A percentile compares a stretch with the other conserved stretches of the same genome.
phyloP scores from a whole-genome alignment of 2,888 invertebrate genomes.

The Salpingus planirostris region DNA sequence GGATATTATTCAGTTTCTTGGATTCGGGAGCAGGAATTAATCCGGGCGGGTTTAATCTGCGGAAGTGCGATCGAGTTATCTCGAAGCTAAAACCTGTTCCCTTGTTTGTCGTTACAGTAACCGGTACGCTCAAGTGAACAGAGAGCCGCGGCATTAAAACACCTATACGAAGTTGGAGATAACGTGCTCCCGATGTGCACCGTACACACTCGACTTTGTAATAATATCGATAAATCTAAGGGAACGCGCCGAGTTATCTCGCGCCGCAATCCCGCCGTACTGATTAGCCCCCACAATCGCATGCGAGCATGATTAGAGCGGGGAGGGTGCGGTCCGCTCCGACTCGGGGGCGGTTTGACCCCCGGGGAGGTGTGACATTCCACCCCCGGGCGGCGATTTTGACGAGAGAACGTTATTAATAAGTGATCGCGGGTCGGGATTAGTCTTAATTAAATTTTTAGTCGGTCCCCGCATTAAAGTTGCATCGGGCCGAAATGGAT shows the following conservation, averaged over 20 bases:
- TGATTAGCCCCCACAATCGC: no score
- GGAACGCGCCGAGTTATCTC: neutral
- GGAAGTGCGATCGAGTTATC: constrained; percentile 27
- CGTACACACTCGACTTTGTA: constrained; percentile 14
- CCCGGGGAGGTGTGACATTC: no score
- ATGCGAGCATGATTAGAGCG: no score
- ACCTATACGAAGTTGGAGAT: constrained; percentile 8
- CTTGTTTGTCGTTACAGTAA: constrained; percentile 16
- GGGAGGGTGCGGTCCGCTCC: no score
- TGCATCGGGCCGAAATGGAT: no score
- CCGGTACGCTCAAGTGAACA: constrained; percentile 13
- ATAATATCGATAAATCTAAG: constrained; percentile 22
- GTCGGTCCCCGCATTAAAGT: no score
- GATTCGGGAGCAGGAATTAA: constrained; percentile 19
- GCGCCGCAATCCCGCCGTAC: no score
- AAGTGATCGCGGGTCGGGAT: no score
- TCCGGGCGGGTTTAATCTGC: constrained; percentile 23
- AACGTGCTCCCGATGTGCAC: constrained; percentile 7
- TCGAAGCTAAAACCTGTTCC: constrained; percentile 21
- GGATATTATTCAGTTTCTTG: constrained; percentile 16
- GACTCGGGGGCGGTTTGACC: no score
- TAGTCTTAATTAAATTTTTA: no score
- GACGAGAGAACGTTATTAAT: no score
- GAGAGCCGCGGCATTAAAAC: constrained; percentile 11
- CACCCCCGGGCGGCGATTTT: no score